Base-by-base conservation (phyloP, 2,888 invertebrate genomes). In the Pristionchus japonicus region DNA sequence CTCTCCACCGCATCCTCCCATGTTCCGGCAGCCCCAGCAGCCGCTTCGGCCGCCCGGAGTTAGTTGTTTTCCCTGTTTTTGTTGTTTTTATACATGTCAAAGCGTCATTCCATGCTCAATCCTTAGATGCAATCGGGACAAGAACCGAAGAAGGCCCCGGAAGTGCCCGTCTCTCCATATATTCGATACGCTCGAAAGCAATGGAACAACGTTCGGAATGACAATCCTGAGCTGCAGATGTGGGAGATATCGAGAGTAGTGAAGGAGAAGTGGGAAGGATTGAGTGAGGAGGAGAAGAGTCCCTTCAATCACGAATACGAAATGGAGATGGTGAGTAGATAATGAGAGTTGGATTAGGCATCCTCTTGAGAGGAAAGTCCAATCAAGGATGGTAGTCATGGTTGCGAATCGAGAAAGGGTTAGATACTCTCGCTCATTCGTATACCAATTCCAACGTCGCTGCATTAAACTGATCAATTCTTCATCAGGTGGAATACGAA, bases 271-370 rank as follows among this genome's bases (percentile, higher is more conserved):
- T 86, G 86, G 86, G 86, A 86, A 27, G 57, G 57, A 57, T 52
- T 86, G 67, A 49, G 47, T 49, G 86, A 67, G 11, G 47, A 43
- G 11, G 86, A 86, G 70, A 86, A 70, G 37, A 37, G 31, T 20
- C 86, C 86, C 31, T 86, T 49, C 49, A 23, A 86, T 34, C 86
- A 86, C 17, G 86, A 86, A 86, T 86, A 61, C 70, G 86, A 86
- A n/a, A 49, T 86, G 49, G 86, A 86, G 43, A 70, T 86, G 67
- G 86, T 86, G 6, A 86, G 86, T 70, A n/a, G n/a, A n/a, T n/a
- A 6, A 31, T 15, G 34, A 70, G 15, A 31, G 43, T 40, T 15
- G 67, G 67, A 67, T 67, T 67, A 80, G 6, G 43, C 27, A 80
- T 43, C 15, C 80, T 34, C 37, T 70, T 13, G 70, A 37, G 70